Evolutionary conservation across 2,797 vertebrate species (phyloP).

Genomic region (Arctocebus calabarensis): DNA sequence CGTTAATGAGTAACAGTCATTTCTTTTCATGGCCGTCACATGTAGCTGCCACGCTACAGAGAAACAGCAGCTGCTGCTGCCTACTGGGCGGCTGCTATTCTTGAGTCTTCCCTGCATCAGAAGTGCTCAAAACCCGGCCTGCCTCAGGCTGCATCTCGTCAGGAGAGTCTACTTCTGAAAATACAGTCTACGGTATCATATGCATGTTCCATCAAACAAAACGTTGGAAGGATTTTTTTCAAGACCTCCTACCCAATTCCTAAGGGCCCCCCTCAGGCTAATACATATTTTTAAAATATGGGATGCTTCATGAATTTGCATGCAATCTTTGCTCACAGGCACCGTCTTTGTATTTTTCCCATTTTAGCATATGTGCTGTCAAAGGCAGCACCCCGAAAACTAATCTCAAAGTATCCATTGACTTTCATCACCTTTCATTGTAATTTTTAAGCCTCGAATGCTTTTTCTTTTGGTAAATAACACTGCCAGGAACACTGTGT

Average conservation of each 20-base stretch:
- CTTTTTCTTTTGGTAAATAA: slow-evolving; percentile 59
- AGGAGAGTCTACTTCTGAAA: slow-evolving; percentile 42
- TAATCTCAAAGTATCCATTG: background rate
- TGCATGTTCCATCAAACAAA: background rate
- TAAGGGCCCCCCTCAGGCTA: background rate
- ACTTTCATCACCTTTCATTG: slow-evolving; percentile 3
- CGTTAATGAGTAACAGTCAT: slow-evolving; percentile 19
- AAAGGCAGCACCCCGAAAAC: background rate
- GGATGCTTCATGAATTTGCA: background rate
- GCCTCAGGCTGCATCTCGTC: background rate
- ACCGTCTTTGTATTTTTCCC: background rate
- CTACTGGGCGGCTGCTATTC: background rate
- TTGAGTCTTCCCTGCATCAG: background rate
- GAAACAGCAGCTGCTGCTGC: slow-evolving; percentile 1
- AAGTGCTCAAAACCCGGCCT: background rate
- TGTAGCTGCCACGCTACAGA: background rate
- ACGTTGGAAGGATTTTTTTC: background rate
- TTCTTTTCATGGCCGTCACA: background rate
- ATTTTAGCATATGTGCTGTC: background rate
- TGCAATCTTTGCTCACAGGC: background rate
- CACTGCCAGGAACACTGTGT: slow-evolving; percentile 39
- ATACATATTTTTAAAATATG: background rate
- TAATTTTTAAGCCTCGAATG: slow-evolving; percentile 35
- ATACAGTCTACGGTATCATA: background rate
- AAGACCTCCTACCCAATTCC: background rate